Conservation (phyloP, 2,113 vertebrate genomes). For the Xiphophorus couchianus region DNA sequence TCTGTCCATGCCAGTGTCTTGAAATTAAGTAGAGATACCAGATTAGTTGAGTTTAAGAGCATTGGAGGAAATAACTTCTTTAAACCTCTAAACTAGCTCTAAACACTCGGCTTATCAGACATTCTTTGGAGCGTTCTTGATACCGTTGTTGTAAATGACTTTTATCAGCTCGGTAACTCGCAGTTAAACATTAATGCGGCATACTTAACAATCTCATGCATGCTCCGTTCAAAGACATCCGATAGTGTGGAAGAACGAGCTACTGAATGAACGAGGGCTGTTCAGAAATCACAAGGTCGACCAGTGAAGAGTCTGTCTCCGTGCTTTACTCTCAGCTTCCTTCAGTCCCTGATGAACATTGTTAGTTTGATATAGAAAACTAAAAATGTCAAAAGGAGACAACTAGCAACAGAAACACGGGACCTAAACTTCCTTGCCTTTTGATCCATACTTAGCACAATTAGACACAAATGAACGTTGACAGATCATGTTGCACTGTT, state of each 20-base stretch:
- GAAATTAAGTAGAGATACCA: constrained; percentile 63
- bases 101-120: neutral
- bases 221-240: neutral
- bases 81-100: constrained; percentile 3
- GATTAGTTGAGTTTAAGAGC: constrained; percentile 61
- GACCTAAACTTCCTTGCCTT: neutral
- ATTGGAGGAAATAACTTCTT: constrained; percentile 30
- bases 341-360: too few relatives aligned
- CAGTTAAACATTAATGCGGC: neutral
- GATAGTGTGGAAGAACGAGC: neutral
- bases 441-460: neutral
- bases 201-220: neutral
- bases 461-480: neutral
- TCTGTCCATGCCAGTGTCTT: constrained; percentile 49
- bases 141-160: neutral
- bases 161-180: neutral
- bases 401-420: neutral
- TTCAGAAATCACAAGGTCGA: neutral
- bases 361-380: neutral
- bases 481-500: neutral
- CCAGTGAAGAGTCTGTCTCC: neutral
- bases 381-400: neutral
- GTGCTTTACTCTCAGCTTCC: neutral
- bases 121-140: neutral
- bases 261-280: too few relatives aligned